These are phyloP conservation scores for Tarsius wallacei DNA, from an alignment of 2,797 vertebrate genomes.

Conservation along the genomic window DNA sequence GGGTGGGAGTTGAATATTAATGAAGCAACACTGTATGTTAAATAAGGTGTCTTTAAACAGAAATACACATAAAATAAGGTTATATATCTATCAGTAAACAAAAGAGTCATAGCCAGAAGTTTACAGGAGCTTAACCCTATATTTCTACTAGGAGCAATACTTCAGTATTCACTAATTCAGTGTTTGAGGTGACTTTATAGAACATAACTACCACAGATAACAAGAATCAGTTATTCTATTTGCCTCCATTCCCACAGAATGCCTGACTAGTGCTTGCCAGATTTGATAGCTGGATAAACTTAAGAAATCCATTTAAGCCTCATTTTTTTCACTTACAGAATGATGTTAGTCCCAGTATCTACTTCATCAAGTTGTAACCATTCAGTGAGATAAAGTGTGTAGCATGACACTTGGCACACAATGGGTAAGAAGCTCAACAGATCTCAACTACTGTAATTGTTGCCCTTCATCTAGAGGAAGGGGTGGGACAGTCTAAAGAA, in stretches of 20 bases:
- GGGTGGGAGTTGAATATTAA: not conserved
- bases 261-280: too few relatives aligned
- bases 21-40: not conserved
- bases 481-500: not conserved
- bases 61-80: not conserved
- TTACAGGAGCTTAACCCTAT: not conserved
- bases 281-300: not conserved
- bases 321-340: not conserved
- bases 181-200: not conserved
- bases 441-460: rapidly evolving
- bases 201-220: not conserved
- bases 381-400: too few relatives aligned
- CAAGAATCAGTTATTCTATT: not conserved
- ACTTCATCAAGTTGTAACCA: not conserved
- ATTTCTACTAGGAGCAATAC: not conserved
- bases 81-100: not conserved
- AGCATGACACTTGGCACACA: not conserved
- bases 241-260: not conserved
- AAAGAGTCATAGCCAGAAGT: not conserved
- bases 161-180: not conserved
- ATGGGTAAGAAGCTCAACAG: rapidly evolving
- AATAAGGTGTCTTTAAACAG: not conserved
- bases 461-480: not conserved
- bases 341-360: not conserved
- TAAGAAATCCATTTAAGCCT: not conserved